phyloP scores from a whole-genome alignment of 1,140 invertebrate species.

The Sitobion miscanthi region DNA sequence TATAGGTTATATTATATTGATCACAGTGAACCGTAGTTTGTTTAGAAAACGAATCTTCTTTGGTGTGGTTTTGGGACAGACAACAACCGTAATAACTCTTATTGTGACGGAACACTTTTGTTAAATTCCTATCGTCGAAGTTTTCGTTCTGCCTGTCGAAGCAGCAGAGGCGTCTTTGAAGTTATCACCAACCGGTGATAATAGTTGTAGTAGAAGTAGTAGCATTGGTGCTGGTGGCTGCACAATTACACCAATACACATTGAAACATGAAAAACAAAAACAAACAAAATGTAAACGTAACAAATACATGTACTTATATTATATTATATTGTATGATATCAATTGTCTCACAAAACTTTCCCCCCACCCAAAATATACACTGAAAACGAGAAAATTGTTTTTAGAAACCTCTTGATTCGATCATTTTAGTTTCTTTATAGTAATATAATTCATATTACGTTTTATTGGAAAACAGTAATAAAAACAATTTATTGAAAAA shows the following conservation, averaged over 20 bases:
- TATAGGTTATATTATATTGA: background rate
- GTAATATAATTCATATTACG: too few relatives aligned
- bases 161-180: background rate
- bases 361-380: background rate
- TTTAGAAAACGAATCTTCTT: background rate
- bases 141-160: background rate
- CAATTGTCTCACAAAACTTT: background rate
- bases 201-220: background rate
- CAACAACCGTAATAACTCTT: background rate
- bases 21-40: background rate
- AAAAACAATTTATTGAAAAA: background rate
- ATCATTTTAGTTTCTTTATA: background rate
- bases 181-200: background rate
- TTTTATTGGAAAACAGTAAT: background rate
- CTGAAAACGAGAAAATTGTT: background rate
- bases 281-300: background rate
- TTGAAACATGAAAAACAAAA: constrained; percentile 1
- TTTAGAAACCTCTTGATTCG: background rate
- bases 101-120: background rate
- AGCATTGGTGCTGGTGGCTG: background rate
- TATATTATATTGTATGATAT: background rate
- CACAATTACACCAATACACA: background rate
- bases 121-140: background rate
- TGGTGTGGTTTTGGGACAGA: background rate
- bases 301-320: background rate